Conservation (phyloP, 2,113 vertebrate species). For the Spilogale gracilis region DNA sequence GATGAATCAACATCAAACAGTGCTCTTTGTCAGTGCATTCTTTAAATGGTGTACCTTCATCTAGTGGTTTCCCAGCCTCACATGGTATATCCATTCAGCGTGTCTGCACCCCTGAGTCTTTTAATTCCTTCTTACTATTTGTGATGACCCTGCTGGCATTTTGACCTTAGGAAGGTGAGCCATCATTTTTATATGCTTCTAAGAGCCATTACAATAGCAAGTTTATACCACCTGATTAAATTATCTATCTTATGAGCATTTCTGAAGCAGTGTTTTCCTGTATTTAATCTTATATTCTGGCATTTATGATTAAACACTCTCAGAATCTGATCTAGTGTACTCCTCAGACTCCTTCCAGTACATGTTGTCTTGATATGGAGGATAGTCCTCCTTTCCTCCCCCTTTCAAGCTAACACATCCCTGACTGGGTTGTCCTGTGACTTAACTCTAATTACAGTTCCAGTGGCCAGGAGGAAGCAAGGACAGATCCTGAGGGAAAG, state of each 20-base stretch:
- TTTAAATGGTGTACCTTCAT: not conserved
- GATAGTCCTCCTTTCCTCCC: not conserved
- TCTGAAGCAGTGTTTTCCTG: not conserved
- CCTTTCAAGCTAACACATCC: not conserved
- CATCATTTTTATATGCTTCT: not conserved
- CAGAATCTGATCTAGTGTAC: not conserved
- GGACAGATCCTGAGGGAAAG: not conserved
- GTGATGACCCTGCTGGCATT: not conserved
- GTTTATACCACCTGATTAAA: not conserved
- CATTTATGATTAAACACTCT: not conserved
- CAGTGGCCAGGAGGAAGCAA: not conserved
- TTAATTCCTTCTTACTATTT: not conserved
- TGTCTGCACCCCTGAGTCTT: not conserved
- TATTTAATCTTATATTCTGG: not conserved
- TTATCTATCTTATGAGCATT: not conserved
- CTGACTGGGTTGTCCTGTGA: not conserved
- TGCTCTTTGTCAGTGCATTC: not conserved
- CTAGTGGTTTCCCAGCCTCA: not conserved
- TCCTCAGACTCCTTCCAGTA: not conserved
- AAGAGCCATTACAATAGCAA: not conserved
- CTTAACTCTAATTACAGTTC: not conserved
- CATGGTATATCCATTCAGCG: not conserved
- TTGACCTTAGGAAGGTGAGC: not conserved
- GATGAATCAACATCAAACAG: not conserved
- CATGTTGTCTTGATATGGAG: not conserved